Evolutionary conservation across 2,113 vertebrate species (phyloP).

Genomic region (Sturnus vulgaris): DNA sequence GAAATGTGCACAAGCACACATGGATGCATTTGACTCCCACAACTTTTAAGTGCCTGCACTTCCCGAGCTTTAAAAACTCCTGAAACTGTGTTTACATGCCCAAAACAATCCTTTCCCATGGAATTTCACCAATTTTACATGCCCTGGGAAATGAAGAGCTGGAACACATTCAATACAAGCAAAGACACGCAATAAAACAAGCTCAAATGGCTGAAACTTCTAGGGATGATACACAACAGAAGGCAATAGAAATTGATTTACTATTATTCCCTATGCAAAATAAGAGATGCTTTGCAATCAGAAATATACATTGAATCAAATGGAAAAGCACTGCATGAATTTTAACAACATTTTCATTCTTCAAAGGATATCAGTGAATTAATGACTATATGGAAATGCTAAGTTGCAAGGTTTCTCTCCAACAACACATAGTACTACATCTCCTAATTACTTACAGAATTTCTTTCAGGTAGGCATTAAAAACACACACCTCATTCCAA

Average conservation of each 20-base stretch:
- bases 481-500: neutral
- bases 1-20: neutral
- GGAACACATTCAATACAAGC: conserved; percentile 73
- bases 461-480: neutral
- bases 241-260: neutral
- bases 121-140: conserved; percentile 72
- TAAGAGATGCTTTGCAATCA: neutral
- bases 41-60: neutral
- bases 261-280: neutral
- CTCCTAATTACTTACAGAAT: neutral
- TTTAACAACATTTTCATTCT: neutral
- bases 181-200: conserved; percentile 59
- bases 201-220: conserved; percentile 31
- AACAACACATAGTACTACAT: neutral
- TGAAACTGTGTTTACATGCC: conserved; percentile 54
- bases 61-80: conserved; percentile 37
- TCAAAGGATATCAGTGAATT: neutral
- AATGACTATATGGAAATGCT: neutral
- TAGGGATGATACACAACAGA: neutral
- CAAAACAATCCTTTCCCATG: conserved; percentile 69
- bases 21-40: neutral
- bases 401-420: neutral
- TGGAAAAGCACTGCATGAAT: neutral
- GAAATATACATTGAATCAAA: neutral
- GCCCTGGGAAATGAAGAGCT: conserved; percentile 72